Percentiles rank a stretch among this genome's conserved stretches.
Evolutionary conservation across 2,113 vertebrate genomes (phyloP).

Genomic region (Cryptomyrus ogoouensis): DNA sequence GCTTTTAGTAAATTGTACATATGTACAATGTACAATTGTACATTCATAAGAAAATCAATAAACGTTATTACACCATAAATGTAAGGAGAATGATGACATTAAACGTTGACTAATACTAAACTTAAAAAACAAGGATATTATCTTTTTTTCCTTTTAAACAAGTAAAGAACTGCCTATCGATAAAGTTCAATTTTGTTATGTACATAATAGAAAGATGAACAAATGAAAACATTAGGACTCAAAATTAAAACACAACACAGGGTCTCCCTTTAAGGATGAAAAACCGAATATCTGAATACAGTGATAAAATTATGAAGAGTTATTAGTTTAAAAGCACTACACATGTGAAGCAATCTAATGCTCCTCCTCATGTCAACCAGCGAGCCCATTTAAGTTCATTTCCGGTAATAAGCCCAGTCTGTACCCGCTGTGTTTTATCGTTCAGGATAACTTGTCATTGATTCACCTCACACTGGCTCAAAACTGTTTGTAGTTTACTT

Average conservation of each 20-base stretch:
- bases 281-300: neutral
- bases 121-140: neutral
- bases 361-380: neutral
- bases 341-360: neutral
- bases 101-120: neutral
- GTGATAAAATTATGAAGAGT: neutral
- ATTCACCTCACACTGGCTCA: neutral
- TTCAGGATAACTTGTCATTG: neutral
- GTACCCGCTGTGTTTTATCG: neutral
- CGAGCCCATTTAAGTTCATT: neutral
- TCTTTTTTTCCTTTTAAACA: neutral
- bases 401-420: neutral
- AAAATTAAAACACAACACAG: neutral
- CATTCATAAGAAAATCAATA: neutral
- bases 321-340: neutral
- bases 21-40: too few relatives aligned
- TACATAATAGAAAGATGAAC: neutral
- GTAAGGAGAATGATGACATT: neutral
- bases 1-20: neutral
- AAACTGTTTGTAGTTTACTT: neutral
- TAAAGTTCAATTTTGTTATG: neutral
- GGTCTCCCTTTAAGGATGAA: neutral
- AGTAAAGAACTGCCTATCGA: neutral
- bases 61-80: neutral
- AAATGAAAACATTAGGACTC: neutral